These are phyloP conservation scores for Melanotaenia duboulayi DNA, from an alignment of 2,113 vertebrate species.

Conservation along the genomic window DNA sequence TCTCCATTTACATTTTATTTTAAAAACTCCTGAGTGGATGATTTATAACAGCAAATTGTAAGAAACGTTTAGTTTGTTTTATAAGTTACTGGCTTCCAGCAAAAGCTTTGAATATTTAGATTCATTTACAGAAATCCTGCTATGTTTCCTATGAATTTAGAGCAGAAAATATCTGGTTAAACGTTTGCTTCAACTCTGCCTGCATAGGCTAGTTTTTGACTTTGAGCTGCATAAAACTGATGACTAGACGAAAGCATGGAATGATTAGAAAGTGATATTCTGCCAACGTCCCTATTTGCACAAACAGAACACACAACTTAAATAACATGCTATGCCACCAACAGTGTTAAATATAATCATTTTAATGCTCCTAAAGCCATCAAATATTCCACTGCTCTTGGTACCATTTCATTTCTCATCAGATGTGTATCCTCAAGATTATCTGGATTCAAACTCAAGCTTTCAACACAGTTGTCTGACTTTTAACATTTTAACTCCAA, in stretches of 20 bases:
- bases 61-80: background rate
- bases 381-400: background rate
- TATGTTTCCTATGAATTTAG: background rate
- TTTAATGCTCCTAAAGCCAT: background rate
- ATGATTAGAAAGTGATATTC: background rate
- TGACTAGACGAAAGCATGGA: background rate
- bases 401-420: background rate
- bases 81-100: background rate
- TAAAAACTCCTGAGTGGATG: background rate
- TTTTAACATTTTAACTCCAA: background rate
- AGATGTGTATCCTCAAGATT: slow-evolving; percentile 1
- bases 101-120: background rate
- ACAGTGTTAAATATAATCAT: background rate
- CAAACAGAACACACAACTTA: background rate
- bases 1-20: background rate
- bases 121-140: slow-evolving; percentile 8
- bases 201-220: background rate
- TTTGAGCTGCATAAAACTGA: background rate
- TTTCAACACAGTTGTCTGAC: slow-evolving; percentile 5
- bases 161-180: background rate
- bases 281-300: background rate
- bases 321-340: background rate
- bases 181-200: background rate
- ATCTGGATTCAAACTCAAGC: slow-evolving; percentile 23
- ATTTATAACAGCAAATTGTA: background rate